Evolutionary conservation across 2,888 invertebrate species (phyloP), one percentile per base, ranked within the genome.

Genomic region (Pandemis corylana): DNA sequence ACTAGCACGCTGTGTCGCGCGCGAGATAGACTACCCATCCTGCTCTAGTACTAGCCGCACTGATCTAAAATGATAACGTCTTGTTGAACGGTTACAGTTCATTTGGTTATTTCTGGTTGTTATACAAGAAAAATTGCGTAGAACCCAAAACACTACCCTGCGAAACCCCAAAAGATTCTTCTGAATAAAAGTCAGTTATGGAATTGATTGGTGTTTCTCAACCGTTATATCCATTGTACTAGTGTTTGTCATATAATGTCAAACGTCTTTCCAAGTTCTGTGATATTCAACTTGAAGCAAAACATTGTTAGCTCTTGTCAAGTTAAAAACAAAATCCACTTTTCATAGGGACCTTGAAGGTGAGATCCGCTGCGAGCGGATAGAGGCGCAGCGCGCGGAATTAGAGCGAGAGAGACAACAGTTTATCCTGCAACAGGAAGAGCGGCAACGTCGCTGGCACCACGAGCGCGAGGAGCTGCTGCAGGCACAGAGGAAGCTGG

Each of bases 401-500:
- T 82, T 96, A 75, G 95, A 95, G 86, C 90, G 95, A 70, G 95
- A 95, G 84, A 93, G 95, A 76, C 95, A 96, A 86, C 94, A 95
- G 88, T 94, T 96, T 84, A 92, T 95, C 85, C 90, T 95, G 87
- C 95, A 96, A 86, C 95, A 96, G 87, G 87, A 86, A 76, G 94
- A 94, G 86, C 82, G 94, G 76, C 94, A 94, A 84, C 82, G 89
- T 59, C 89, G 91, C 75, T 94, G 94, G 94, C 92, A 91, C 75
- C 87, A 85, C 1, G 94, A 95, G 94, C 91, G 94, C 75, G 96
- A 95, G 85, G 95, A 96, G 78, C 89, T 97, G 77, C 95, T 96
- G 82, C 95, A 95, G 78, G 96, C 97, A 64, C 97, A 97, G 84
- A 95, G 95, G 79, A 96, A 96, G 85, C 90, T 97, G 0, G 96